Conservation (phyloP, 2,797 vertebrate species). For the Oceanodroma leucorhoa region DNA sequence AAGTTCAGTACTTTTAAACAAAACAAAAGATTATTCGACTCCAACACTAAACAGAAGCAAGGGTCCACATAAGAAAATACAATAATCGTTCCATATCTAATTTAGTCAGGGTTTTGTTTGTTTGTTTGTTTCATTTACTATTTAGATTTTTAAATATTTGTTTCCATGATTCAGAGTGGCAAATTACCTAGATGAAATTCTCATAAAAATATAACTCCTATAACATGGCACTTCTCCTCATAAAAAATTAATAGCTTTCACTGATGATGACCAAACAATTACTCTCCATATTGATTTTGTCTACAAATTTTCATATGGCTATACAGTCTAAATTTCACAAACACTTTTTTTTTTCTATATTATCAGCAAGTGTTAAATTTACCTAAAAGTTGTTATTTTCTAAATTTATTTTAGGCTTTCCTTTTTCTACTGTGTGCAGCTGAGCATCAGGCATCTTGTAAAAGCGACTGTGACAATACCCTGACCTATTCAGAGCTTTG, state of each 20-base stretch:
- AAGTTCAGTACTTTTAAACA: neutral
- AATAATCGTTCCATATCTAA: neutral
- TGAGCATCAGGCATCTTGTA: neutral
- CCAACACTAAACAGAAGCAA: neutral
- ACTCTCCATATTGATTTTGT: neutral
- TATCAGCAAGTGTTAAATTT: neutral
- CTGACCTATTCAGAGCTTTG: neutral
- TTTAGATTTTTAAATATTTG: neutral
- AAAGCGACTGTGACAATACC: neutral
- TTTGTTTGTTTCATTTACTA: neutral
- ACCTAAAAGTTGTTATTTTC: neutral
- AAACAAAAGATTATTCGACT: neutral
- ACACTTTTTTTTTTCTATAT: neutral
- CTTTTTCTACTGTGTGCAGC: neutral
- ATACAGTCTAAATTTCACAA: neutral
- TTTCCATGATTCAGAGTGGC: neutral
- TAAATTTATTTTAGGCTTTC: neutral
- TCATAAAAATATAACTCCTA: neutral
- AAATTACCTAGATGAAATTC: neutral
- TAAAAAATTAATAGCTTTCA: neutral
- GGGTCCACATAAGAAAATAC: neutral
- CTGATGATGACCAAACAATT: neutral
- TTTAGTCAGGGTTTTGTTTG: fast-evolving
- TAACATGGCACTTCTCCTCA: neutral
- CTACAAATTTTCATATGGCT: neutral